Evolutionary conservation across 2,888 invertebrate species (phyloP).

Genomic region (Cremastinae sp.): DNA sequence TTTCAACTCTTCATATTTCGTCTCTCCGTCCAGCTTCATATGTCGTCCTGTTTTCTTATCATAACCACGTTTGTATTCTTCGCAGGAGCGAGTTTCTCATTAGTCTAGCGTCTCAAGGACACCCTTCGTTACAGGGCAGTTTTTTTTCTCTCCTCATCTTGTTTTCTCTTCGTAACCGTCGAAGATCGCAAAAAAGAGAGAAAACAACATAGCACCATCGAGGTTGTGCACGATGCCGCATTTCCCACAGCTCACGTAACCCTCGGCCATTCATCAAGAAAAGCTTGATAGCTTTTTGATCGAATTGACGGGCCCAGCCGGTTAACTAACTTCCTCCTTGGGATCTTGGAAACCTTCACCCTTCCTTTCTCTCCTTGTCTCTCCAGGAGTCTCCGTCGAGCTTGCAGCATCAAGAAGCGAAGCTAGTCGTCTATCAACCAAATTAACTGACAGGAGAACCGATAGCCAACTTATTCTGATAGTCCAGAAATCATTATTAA

Average conservation of each 20-base stretch:
- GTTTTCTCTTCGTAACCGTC: constrained; percentile 21
- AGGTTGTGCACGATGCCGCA: constrained; percentile 45
- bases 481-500: constrained; percentile 18
- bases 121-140: background rate
- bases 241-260: constrained; percentile 48
- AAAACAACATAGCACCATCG: constrained; percentile 31
- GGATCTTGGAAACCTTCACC: constrained; percentile 31
- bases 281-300: constrained; percentile 67
- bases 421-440: constrained; percentile 25
- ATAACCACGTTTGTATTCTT: no score
- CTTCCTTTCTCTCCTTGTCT: constrained; percentile 2
- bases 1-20: background rate
- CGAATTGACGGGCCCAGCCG: constrained; percentile 62
- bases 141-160: constrained; percentile 15
- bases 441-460: constrained; percentile 14
- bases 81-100: no score
- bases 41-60: no score
- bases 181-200: constrained; percentile 20
- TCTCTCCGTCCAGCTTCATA: background rate
- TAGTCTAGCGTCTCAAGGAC: background rate
- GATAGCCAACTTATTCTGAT: constrained; percentile 7
- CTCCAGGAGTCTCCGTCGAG: background rate
- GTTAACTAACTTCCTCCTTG: constrained; percentile 59
- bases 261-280: constrained; percentile 64
- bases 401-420: constrained; percentile 17